These are phyloP conservation scores for Lophochroa leadbeateri DNA, from an alignment of 2,113 vertebrate genomes.

Conservation along the genomic window DNA sequence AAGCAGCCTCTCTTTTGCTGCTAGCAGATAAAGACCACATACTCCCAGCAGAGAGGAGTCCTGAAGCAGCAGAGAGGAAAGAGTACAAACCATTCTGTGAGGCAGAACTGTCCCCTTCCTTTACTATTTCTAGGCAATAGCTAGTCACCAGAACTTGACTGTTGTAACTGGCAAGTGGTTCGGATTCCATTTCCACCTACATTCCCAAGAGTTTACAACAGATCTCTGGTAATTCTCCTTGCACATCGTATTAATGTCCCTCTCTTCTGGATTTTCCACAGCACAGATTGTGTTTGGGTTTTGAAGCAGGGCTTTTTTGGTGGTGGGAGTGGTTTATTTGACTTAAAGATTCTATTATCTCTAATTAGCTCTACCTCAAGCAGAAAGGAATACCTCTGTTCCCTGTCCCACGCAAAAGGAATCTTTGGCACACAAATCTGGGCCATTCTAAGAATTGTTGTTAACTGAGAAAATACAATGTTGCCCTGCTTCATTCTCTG, in stretches of 20 bases:
- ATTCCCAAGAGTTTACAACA: background rate
- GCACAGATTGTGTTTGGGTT: background rate
- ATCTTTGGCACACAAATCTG: background rate
- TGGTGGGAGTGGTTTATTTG: background rate
- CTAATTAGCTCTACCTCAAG: background rate
- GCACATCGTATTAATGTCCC: background rate
- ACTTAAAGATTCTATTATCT: background rate
- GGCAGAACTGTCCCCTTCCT: background rate
- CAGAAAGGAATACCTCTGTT: background rate
- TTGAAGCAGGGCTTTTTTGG: background rate
- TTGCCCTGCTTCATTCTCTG: background rate
- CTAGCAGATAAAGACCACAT: background rate
- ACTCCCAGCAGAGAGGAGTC: background rate
- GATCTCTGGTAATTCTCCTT: background rate
- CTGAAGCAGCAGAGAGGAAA: background rate
- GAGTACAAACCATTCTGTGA: background rate
- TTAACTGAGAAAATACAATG: background rate
- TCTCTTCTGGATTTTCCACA: background rate
- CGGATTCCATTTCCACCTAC: background rate
- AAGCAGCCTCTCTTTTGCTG: background rate
- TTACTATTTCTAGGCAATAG: background rate
- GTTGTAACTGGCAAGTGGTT: background rate
- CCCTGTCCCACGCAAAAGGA: background rate
- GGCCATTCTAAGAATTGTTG: background rate
- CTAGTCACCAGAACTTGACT: background rate